Percentiles rank a stretch among this genome's conserved stretches.
Evolutionary conservation across 2,113 vertebrate species (phyloP).

Genomic region (Callipepla californica): DNA sequence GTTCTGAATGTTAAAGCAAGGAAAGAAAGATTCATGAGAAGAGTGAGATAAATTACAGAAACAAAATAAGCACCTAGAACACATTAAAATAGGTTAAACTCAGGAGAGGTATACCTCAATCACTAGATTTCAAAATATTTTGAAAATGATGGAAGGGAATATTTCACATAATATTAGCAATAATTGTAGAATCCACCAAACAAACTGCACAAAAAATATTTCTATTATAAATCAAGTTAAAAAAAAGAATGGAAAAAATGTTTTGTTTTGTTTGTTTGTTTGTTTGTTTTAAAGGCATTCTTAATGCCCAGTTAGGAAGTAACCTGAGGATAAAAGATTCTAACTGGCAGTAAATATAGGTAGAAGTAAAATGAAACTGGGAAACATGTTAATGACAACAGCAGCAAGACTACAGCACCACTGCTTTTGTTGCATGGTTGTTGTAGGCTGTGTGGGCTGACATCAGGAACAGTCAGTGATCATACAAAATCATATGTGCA

Average conservation of each 20-base stretch:
- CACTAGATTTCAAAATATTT: not conserved
- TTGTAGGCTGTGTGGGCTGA: constrained; percentile 30
- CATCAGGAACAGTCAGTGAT: constrained; percentile 34
- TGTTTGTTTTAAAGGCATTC: not conserved
- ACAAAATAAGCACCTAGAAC: constrained; percentile 1
- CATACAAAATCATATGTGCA: constrained; percentile 30
- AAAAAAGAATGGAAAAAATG: not conserved
- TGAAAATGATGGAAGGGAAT: not conserved
- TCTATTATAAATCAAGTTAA: not conserved
- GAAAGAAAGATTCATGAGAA: not conserved
- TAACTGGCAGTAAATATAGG: not conserved
- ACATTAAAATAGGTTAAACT: constrained; percentile 4
- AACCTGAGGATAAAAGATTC: not conserved
- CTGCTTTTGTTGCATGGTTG: not conserved
- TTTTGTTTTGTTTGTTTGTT: not conserved
- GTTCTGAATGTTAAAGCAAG: not conserved
- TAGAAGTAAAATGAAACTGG: not conserved
- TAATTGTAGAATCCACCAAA: not conserved
- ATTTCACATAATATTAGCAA: not conserved
- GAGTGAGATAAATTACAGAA: not conserved
- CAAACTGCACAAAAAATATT: not conserved
- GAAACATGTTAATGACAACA: not conserved
- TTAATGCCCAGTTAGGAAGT: not conserved
- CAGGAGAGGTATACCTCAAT: not conserved
- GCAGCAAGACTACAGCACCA: not conserved